Evolutionary conservation across 1,140 invertebrate genomes (phyloP), one percentile per base, ranked within the genome.

Genomic region (Nasonia longicornis): DNA sequence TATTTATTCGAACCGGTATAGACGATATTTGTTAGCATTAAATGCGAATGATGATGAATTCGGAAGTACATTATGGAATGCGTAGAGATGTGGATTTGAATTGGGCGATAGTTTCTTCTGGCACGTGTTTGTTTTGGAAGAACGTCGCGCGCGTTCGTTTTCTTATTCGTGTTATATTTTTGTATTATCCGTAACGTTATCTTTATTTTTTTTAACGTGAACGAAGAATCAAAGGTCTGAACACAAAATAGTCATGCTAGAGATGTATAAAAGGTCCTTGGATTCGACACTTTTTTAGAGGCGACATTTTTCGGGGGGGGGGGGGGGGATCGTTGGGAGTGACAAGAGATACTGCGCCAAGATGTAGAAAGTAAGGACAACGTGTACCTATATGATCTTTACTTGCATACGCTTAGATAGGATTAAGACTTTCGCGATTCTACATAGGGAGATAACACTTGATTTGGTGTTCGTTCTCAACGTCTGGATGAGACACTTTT

Each of bases 181-280:
- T 77, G 38, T 69, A n/a, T 70, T 35, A 20, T 29, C 22, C n/a
- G 10, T 42, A 67, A 77, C 4, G 6, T 12, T 38, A 66, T 64
- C 42, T 4, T 22, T 22, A 22, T 22, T 22, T 7, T 79, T 70
- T 74, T 74, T 16, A 74, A 35, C 20, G 31, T 7, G 58, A 76
- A 76, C 58, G 74, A 76, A 76, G 74, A 79, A 74, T 78, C 48
- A 77, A 80, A 80, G 82, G 75, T 83, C 75, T 77, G 79, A 83
- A 69, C 75, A 80, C 52, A 72, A 83, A 83, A 78, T 80, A 83
- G 79, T 81, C 82, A 83, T 58, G 76, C 70, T 72, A 72, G 70
- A 52, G 22, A 74, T 29, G 72, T 64, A 76, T 76, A 64, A 48
- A 72, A 45, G 35, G 22, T 38, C 58, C 35, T n/a, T 76, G 48